These are phyloP conservation scores for Tetramorium parvispinum DNA, from an alignment of 1,140 invertebrate genomes.

Conservation along the genomic window DNA sequence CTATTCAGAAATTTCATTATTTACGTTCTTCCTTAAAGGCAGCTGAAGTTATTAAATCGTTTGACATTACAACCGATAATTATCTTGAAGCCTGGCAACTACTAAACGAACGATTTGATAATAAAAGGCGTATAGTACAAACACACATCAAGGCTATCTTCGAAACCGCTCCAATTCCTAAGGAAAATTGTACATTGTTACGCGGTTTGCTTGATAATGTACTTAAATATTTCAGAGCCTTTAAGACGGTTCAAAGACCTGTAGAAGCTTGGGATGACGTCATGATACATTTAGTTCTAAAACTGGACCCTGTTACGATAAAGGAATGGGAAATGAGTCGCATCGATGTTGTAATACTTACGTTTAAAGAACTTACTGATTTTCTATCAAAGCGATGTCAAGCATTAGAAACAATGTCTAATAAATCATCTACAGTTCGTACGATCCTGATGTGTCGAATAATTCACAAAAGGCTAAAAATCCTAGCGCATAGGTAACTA, in stretches of 20 bases:
- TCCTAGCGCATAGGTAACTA: not conserved
- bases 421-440: not conserved
- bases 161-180: not conserved
- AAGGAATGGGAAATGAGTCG: slow-evolving; percentile 2
- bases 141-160: not conserved
- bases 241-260: not conserved
- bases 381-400: not conserved
- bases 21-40: not conserved
- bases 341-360: not conserved
- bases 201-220: not conserved
- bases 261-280: not conserved
- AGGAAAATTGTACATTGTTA: not conserved
- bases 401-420: not conserved
- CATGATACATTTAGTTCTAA: not conserved
- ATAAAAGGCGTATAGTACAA: not conserved
- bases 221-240: not conserved
- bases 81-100: not conserved
- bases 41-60: not conserved
- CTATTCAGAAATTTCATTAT: not conserved
- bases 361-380: not conserved
- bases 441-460: too few species aligned
- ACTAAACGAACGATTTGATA: not conserved
- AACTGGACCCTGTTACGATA: not conserved
- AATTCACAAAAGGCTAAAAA: not conserved
- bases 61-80: not conserved